Percentiles rank a stretch among this genome's conserved stretches.
phyloP scores from a whole-genome alignment of 1,140 invertebrate species.

The Drosophila chauvacae region DNA sequence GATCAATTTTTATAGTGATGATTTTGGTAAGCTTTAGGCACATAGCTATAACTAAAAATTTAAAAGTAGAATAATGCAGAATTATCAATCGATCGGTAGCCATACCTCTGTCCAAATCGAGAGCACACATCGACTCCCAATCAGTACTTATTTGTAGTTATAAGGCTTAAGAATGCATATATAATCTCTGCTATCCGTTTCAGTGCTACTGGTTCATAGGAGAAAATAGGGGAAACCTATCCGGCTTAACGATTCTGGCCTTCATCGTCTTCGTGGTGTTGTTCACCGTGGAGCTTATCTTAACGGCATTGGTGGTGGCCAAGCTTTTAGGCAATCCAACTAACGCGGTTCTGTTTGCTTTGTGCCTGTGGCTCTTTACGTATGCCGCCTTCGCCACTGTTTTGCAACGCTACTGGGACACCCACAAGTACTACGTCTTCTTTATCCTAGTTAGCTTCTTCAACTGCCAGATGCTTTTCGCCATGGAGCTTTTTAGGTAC shows the following conservation, averaged over 20 bases:
- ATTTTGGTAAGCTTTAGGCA: slow-evolving; percentile 54
- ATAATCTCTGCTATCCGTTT: not conserved
- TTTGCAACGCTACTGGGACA: slow-evolving; percentile 51
- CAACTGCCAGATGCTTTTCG: slow-evolving; percentile 61
- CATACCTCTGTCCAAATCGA: not conserved
- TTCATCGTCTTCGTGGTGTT: slow-evolving; percentile 41
- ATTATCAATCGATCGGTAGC: not conserved
- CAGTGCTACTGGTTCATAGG: slow-evolving; percentile 36
- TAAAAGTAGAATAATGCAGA: not conserved
- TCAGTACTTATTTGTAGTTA: not conserved
- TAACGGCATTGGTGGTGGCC: slow-evolving; percentile 59
- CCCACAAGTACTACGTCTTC: slow-evolving; percentile 37
- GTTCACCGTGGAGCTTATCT: slow-evolving; percentile 53
- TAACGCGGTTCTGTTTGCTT: slow-evolving; percentile 55
- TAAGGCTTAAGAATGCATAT: not conserved
- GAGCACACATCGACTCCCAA: not conserved
- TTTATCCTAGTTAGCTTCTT: slow-evolving; percentile 61
- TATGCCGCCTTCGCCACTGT: slow-evolving; percentile 66
- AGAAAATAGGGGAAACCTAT: not conserved
- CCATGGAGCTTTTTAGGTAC: slow-evolving; percentile 52
- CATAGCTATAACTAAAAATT: no score
- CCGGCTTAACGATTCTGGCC: not conserved
- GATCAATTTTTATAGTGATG: slow-evolving; percentile 24
- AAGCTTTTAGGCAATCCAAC: slow-evolving; percentile 44
- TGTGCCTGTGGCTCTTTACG: slow-evolving; percentile 60